Evolutionary conservation across 2,888 invertebrate genomes (phyloP), one percentile per base, ranked within the genome.

Genomic region (Limenitis camilla): DNA sequence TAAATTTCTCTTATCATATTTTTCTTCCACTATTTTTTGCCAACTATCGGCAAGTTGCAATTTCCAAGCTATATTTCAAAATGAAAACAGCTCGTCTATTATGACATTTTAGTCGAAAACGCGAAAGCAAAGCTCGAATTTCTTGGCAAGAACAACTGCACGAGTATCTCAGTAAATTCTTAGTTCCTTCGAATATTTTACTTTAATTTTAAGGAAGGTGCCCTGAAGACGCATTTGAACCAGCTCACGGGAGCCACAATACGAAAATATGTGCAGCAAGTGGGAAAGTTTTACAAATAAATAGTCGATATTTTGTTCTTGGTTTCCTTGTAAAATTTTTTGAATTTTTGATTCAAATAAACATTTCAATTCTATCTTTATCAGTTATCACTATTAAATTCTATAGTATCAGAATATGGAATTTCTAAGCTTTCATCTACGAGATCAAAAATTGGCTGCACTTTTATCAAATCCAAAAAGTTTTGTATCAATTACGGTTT

Each of bases 221-320:
- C 53, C 56, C 50, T 36, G 40, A 48, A 53, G 56, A 50, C 53
- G 40, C 56, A 50, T 56, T 56, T 48, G 50, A 46, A 31, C 43
- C 43, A 50, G 40, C 53, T 51, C 50, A 9, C 28, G 53, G 50
- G 56, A 53, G 44, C 46, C 40, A 50, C 47, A 53, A 33, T 9
- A 33, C 40, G 36, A 48, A 47, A 53, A 56, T 53, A 53, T 53
- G 33, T 33, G 48, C 42, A 4, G 35, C 27, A 40, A 48, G 43
- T 27, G 43, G 33, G 32, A 27, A 43, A 41, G 27, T 50, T 41
- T 43, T 43, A 29, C 11, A 10, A 31, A 50, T 43, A 39, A 11
- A 39, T 36, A 35, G 31, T 29, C 11, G 29, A 28, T 28, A 35
- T 45, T 45, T 29, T 32, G n/a, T 6, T 8, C n/a, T 43, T 27